A percentile compares a stretch with the other conserved stretches of the same genome.
These are phyloP conservation scores for Bombycilla garrulus DNA, from an alignment of 2,113 vertebrate species.

Conservation along the genomic window DNA sequence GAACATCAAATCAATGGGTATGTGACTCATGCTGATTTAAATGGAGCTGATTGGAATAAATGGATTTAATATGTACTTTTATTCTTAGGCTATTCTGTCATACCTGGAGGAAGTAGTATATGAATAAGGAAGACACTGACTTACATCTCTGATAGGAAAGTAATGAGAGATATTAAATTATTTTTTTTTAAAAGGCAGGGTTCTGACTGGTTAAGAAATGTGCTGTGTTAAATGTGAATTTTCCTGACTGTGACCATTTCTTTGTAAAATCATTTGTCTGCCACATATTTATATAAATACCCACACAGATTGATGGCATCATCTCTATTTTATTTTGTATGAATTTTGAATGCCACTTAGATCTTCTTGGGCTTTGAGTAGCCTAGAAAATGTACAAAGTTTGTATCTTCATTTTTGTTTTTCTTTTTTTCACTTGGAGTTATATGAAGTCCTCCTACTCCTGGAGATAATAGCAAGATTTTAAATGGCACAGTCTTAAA, in stretches of 20 bases:
- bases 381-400: neutral
- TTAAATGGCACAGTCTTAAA: neutral
- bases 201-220: conserved; percentile 35
- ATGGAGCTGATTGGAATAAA: conserved; percentile 74
- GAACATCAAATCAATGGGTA: conserved; percentile 71
- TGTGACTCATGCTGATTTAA: conserved; percentile 67
- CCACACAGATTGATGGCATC: neutral
- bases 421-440: neutral
- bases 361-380: neutral
- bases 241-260: neutral
- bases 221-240: conserved; percentile 30
- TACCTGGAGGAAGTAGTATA: conserved; percentile 60
- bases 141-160: conserved; percentile 65
- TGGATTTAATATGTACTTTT: conserved; percentile 74
- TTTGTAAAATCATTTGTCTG: neutral
- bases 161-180: conserved; percentile 61
- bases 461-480: neutral
- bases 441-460: neutral
- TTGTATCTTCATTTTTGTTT: neutral
- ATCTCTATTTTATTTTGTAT: neutral
- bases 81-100: conserved; percentile 73
- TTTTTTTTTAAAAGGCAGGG: neutral
- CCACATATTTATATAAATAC: neutral
- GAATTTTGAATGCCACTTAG: neutral
- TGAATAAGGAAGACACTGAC: conserved; percentile 70